These are phyloP conservation scores for Cataglyphis livida DNA, from an alignment of 2,888 invertebrate genomes.

Conservation along the genomic window DNA sequence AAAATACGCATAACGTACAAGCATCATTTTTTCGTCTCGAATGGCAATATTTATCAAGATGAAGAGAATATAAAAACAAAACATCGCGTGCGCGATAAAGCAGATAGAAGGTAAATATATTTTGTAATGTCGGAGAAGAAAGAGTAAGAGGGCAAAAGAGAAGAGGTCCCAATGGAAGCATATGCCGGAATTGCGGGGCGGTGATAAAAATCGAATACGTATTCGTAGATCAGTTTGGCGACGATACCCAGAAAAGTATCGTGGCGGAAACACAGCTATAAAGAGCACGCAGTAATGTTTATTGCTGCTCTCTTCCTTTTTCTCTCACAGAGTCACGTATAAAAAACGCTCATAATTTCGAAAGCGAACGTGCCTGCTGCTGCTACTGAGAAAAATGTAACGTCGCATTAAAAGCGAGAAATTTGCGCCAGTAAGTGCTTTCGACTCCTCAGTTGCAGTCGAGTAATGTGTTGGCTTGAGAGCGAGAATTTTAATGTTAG, in stretches of 20 bases:
- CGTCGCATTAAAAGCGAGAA: constrained; percentile 39
- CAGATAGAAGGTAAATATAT: constrained; percentile 18
- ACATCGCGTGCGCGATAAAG: not conserved
- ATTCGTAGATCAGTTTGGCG: constrained; percentile 32
- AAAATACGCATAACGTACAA: not conserved
- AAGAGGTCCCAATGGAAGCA: constrained; percentile 21
- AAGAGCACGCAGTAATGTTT: constrained; percentile 40
- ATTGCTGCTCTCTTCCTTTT: constrained; percentile 23
- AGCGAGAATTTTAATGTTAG: constrained; percentile 8
- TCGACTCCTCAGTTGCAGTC: constrained; percentile 32
- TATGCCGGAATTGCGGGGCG: constrained; percentile 33
- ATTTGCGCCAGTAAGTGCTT: constrained; percentile 7
- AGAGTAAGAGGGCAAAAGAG: not conserved
- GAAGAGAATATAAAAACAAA: not conserved
- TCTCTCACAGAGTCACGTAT: constrained; percentile 25
- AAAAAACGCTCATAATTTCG: constrained; percentile 48
- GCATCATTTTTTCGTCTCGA: not conserved
- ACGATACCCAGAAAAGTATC: constrained; percentile 35
- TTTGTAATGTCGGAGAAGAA: not conserved
- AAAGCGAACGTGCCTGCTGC: not conserved
- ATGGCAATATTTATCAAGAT: constrained; percentile 15
- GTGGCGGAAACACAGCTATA: constrained; percentile 6
- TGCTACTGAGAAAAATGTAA: constrained; percentile 43
- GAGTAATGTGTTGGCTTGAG: not conserved
- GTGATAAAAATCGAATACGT: constrained; percentile 46